phyloP scores from a whole-genome alignment of 2,113 vertebrate genomes.

The Salvelinus fontinalis region DNA sequence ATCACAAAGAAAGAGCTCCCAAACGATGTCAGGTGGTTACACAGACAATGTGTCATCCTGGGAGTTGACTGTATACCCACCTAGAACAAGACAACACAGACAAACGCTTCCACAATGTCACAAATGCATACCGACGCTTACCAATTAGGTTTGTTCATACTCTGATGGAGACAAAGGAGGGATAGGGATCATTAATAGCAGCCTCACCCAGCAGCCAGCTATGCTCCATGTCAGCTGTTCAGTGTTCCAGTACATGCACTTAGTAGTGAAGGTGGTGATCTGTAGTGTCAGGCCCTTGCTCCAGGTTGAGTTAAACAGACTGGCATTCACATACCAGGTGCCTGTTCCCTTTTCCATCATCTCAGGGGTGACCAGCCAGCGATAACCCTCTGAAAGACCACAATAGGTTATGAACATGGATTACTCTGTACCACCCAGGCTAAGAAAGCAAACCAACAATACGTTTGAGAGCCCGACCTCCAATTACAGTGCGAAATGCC shows the following conservation, averaged over 20 bases:
- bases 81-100: constrained; percentile 52
- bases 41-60: constrained; percentile 75
- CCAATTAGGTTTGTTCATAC: neutral
- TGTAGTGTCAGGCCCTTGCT: constrained; percentile 32
- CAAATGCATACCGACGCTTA: neutral
- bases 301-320: constrained; percentile 42
- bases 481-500: neutral
- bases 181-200: too few species aligned
- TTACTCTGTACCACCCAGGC: neutral
- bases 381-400: constrained; percentile 55
- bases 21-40: constrained; percentile 81
- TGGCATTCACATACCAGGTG: constrained; percentile 60
- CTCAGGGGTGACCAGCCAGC: constrained; percentile 73
- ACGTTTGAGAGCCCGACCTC: neutral
- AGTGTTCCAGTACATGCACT: constrained; percentile 74
- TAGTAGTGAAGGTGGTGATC: constrained; percentile 52
- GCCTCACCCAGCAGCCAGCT: constrained; percentile 70
- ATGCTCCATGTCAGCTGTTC: constrained; percentile 54
- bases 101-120: neutral
- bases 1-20: constrained; percentile 79
- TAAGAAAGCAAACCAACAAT: neutral
- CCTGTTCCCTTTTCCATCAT: constrained; percentile 53
- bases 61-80: constrained; percentile 70
- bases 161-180: neutral
- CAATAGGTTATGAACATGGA: neutral